phyloP scores from a whole-genome alignment of 53 echinoderm and acorn worm genomes.

The Zoroaster sp. region DNA sequence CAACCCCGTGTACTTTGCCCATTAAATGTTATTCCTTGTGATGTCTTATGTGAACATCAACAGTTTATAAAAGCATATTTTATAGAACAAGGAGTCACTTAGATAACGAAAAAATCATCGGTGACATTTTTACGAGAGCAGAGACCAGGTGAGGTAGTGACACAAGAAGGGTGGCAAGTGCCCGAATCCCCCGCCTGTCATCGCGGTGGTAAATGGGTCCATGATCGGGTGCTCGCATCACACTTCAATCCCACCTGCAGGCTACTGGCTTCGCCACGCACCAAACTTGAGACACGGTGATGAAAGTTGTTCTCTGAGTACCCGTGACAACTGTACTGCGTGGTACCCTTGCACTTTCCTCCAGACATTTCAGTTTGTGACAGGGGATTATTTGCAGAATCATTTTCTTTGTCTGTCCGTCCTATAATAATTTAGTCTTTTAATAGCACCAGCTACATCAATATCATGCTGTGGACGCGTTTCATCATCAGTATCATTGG shows the following conservation, averaged over 20 bases:
- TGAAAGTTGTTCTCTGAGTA: background rate
- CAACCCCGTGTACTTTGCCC: no score
- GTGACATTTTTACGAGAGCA: background rate
- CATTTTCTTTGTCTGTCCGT: background rate
- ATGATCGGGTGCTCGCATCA: background rate
- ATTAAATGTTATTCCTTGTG: no score
- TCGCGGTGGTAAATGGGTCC: constrained; percentile 47
- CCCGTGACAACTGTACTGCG: background rate
- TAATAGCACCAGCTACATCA: no score
- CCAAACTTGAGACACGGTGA: constrained; percentile 51
- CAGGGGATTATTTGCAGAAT: background rate
- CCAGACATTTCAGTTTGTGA: background rate
- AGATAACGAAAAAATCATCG: background rate
- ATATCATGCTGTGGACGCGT: no score
- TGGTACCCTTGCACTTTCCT: background rate
- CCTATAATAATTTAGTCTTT: no score
- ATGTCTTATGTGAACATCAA: no score
- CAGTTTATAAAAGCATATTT: no score
- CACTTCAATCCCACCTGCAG: constrained; percentile 17
- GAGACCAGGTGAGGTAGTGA: background rate
- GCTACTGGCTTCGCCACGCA: background rate
- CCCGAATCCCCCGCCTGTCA: constrained; percentile 17
- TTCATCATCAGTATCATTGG: no score
- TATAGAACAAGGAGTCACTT: background rate
- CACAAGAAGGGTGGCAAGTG: background rate